Conservation (phyloP, 2,888 invertebrate species). For the Linyphia triangularis region DNA sequence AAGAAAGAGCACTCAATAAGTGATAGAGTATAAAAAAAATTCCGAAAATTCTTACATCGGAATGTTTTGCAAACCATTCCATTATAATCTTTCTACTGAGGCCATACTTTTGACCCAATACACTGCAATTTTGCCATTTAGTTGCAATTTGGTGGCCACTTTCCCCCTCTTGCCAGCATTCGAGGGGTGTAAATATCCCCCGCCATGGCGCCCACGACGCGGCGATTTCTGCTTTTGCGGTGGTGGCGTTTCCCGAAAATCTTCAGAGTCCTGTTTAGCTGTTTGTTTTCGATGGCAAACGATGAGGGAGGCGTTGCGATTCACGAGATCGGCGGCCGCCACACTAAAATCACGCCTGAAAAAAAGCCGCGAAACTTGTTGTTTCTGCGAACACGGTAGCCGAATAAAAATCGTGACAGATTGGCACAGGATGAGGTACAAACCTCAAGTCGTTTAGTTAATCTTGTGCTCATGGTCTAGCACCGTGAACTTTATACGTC, state of each 20-base stretch:
- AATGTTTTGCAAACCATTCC: background rate
- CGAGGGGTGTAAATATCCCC: background rate
- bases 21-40: background rate
- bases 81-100: background rate
- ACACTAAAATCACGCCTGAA: background rate
- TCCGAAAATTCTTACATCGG: background rate
- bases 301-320: constrained; percentile 22
- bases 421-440: too few relatives aligned
- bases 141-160: background rate
- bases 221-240: constrained; percentile 1
- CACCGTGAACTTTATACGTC: too few relatives aligned
- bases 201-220: constrained; percentile 46
- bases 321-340: constrained; percentile 27
- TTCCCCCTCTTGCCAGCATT: background rate
- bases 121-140: background rate
- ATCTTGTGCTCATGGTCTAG: too few relatives aligned
- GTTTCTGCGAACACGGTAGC: constrained; percentile 67
- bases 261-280: background rate
- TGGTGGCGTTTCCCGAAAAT: constrained; percentile 13
- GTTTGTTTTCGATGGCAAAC: background rate
- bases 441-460: too few relatives aligned
- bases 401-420: constrained; percentile 37
- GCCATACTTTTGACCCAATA: background rate
- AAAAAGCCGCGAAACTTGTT: constrained; percentile 23
- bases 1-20: too few relatives aligned